Conservation (phyloP, 2,797 vertebrate genomes). For the Mionectes olivaceus region DNA sequence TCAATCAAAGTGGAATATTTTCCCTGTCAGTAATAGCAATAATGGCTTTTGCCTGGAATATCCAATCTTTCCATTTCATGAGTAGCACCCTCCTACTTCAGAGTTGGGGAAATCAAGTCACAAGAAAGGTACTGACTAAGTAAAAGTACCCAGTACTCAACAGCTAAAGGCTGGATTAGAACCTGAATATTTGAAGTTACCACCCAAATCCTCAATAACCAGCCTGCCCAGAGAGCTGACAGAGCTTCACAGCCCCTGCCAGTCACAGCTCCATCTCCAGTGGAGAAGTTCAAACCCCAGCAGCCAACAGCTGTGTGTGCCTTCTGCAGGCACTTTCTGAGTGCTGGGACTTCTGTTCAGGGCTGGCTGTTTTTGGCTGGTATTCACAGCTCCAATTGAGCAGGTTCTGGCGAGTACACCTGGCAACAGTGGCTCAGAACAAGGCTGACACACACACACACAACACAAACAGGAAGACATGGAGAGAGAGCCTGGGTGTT, state of each 20-base stretch:
- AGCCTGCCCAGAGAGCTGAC: not conserved
- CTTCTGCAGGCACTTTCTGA: not conserved
- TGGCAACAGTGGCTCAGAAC: slow-evolving; percentile 26
- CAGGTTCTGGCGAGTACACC: slow-evolving; percentile 9
- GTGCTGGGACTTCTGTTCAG: slow-evolving; percentile 19
- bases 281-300: not conserved
- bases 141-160: not conserved
- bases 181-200: not conserved
- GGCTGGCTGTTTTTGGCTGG: slow-evolving; percentile 1
- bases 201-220: not conserved
- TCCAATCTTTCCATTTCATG: not conserved
- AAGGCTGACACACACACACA: slow-evolving; percentile 50
- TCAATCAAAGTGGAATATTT: not conserved
- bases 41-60: not conserved
- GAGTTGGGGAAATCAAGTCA: not conserved
- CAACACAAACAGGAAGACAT: slow-evolving; percentile 53
- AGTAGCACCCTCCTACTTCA: not conserved
- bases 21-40: not conserved
- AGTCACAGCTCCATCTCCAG: not conserved
- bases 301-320: not conserved
- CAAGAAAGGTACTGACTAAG: not conserved
- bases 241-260: not conserved
- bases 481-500: slow-evolving; percentile 24
- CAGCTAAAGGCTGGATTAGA: not conserved
- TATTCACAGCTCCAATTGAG: slow-evolving; percentile 27